phyloP scores from a whole-genome alignment of 2,113 vertebrate genomes.

The Ceyx melanurus region DNA sequence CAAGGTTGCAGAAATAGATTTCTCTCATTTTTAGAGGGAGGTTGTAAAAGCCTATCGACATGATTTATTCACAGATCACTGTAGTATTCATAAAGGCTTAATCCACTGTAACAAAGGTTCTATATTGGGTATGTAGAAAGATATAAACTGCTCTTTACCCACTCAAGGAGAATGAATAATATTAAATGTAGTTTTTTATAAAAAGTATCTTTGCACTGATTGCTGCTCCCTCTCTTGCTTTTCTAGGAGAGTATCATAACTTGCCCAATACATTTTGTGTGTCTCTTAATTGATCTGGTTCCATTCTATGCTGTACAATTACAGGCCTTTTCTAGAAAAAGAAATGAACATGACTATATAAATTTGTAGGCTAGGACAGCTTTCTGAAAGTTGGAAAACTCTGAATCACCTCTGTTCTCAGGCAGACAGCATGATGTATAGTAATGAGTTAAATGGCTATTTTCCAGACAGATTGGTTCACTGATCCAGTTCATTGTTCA shows the following conservation, averaged over 20 bases:
- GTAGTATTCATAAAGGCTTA: neutral
- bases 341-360: neutral
- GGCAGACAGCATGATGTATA: neutral
- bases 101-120: neutral
- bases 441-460: neutral
- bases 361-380: neutral
- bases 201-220: neutral
- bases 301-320: neutral
- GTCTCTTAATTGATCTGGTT: neutral
- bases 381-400: neutral
- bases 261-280: neutral
- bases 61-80: neutral
- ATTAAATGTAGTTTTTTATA: neutral
- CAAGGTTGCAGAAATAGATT: neutral
- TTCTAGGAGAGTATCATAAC: neutral
- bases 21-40: neutral
- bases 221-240: neutral
- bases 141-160: neutral
- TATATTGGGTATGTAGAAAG: neutral
- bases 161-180: neutral
- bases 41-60: neutral
- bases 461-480: neutral
- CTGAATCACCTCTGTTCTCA: neutral
- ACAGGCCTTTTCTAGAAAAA: neutral
- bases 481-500: neutral